Conservation (phyloP, 2,113 vertebrate genomes). For the Okapia johnstoni region DNA sequence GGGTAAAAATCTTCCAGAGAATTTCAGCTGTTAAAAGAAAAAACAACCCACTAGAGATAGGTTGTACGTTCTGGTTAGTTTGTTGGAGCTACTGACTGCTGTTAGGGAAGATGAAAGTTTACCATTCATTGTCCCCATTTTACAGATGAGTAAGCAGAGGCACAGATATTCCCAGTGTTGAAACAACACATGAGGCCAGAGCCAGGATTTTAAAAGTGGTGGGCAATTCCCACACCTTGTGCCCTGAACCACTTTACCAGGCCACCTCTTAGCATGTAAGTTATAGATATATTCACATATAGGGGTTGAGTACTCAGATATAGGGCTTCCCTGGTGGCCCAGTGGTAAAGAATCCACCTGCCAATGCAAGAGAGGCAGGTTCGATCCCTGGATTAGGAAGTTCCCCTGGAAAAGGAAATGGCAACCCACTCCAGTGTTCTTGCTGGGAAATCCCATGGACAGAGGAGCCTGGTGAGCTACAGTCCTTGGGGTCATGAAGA, state of each 20-base stretch:
- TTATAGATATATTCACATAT: too few species aligned
- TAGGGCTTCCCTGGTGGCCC: not conserved
- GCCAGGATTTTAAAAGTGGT: not conserved
- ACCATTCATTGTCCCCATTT: not conserved
- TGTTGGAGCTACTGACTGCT: not conserved
- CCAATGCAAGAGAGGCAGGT: not conserved
- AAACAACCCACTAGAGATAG: not conserved
- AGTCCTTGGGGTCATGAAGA: not conserved
- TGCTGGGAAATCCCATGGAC: not conserved
- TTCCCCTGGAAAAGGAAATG: not conserved
- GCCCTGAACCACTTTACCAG: not conserved
- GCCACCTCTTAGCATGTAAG: fast-evolving
- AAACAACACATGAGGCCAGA: not conserved
- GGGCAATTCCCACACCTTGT: not conserved
- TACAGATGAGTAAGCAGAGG: not conserved
- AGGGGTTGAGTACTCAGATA: not conserved
- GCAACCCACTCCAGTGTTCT: not conserved
- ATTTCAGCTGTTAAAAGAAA: not conserved
- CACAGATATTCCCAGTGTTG: not conserved
- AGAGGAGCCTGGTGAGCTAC: not conserved
- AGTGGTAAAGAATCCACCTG: not conserved
- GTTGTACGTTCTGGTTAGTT: not conserved
- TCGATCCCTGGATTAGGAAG: not conserved
- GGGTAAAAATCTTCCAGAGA: not conserved
- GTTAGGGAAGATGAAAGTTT: not conserved